Base-by-base conservation (phyloP, 2,113 vertebrate species). In the Acrocephalus kingi region DNA sequence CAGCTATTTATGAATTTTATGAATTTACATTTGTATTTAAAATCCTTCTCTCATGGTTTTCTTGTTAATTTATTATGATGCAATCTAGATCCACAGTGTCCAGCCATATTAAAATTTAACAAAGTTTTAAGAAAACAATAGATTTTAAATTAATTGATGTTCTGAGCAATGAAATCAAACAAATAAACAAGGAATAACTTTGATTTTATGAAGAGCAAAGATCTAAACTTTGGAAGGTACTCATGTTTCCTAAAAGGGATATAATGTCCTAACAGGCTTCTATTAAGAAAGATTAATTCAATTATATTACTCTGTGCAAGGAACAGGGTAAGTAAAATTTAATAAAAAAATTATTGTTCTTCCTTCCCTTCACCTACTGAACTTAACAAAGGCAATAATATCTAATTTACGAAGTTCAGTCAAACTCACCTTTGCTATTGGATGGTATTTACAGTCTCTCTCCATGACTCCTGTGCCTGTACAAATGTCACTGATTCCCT, bases 321-420 rank as follows among this genome's bases (percentile, higher is more conserved):
- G 48, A 43, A 68, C 13, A 75, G 24, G 17, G 28, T 64, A 62
- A 30, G 30, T 89, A 79, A 87, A 95, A 92, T 90, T 61, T 73
- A 87, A 94, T 91, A 82, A 90, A 92, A 94, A 52, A 77, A 48
- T 69, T 79, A 62, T 68, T 78, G 7, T 78, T 93, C n/a, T 75
- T 93, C 76, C 39, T 88, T 94, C 15, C 22, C 20, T 94, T 94
- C 69, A 89, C 37, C 49, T 81, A 69, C 66, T 89, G 94, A 94
- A 94, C 71, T 92, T 84, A 93, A 91, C 6, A 89, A 93, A 76
- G 30, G 37, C 52, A 95, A 84, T 81, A 89, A 51, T 64, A 90
- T 91, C 89, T 93, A 93, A 90, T 90, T 96, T 97, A 74, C 24
- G 68, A 93, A 94, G 96, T 92, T 94, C 83, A 90, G 28, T 69